Percentiles rank a stretch among this genome's conserved stretches.
phyloP scores from a whole-genome alignment of 2,888 invertebrate species.

The Erebia palarica region DNA sequence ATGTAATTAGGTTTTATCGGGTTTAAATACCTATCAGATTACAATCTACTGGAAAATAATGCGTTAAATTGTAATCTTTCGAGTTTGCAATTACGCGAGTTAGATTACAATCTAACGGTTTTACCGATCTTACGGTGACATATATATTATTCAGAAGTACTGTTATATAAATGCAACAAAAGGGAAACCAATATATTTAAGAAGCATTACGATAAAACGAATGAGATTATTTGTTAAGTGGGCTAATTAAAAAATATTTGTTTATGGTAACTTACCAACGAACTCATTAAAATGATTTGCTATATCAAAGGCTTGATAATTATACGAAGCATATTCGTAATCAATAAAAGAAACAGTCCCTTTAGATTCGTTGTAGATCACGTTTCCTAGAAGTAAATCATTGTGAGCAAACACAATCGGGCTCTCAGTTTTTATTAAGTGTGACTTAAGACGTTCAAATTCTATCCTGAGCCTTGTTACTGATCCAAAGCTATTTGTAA shows the following conservation, averaged over 20 bases:
- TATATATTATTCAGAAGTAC: too few relatives aligned
- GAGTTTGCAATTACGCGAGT: too few relatives aligned
- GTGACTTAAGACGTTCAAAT: constrained; percentile 84
- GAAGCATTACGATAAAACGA: too few relatives aligned
- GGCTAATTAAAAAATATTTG: background rate
- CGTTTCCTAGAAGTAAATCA: constrained; percentile 96
- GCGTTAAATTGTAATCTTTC: too few relatives aligned
- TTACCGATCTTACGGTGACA: too few relatives aligned
- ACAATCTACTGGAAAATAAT: too few relatives aligned
- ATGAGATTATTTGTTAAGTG: too few relatives aligned
- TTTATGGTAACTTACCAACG: constrained; percentile 85
- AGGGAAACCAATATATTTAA: too few relatives aligned
- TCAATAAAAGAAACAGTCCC: constrained; percentile 95
- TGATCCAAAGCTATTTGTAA: constrained; percentile 85
- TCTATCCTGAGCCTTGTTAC: constrained; percentile 87
- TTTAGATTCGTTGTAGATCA: constrained; percentile 89
- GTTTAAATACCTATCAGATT: too few relatives aligned
- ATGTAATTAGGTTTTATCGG: too few relatives aligned
- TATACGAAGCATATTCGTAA: constrained; percentile 97
- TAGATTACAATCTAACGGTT: too few relatives aligned
- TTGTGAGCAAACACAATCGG: constrained; percentile 98
- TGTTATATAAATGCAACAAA: too few relatives aligned
- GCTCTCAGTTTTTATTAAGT: constrained; percentile 85
- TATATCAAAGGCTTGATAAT: constrained; percentile 97
- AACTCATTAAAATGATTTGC: constrained; percentile 99